phyloP scores from a whole-genome alignment of 2,888 invertebrate species.

The Eupeodes luniger region DNA sequence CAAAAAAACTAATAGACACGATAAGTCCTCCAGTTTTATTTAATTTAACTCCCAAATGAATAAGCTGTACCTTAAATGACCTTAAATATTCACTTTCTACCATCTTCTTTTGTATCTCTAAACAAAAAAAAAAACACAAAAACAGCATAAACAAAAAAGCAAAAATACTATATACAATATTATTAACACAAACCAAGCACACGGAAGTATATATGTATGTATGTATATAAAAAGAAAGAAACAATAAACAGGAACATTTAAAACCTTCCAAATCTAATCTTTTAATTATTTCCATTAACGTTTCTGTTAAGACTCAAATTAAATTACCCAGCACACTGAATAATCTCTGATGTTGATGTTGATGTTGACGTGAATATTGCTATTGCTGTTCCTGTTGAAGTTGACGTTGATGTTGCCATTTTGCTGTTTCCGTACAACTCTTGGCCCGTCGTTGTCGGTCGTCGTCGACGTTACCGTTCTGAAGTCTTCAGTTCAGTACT shows the following conservation, averaged over 20 bases:
- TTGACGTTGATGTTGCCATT: too few species aligned
- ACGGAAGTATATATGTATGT: background rate
- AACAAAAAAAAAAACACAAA: too few species aligned
- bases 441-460: too few species aligned
- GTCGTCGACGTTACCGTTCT: too few species aligned
- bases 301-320: conserved; percentile 53
- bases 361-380: background rate
- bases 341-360: conserved; percentile 51
- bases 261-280: conserved; percentile 60
- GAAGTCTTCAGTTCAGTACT: too few species aligned
- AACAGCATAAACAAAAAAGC: background rate
- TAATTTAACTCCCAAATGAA: conserved; percentile 6
- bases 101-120: too few species aligned
- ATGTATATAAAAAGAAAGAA: background rate
- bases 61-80: background rate
- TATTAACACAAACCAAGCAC: background rate
- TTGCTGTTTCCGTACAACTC: too few species aligned
- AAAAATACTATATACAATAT: background rate
- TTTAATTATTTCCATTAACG: conserved; percentile 64
- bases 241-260: conserved; percentile 47
- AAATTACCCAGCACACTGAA: conserved; percentile 65
- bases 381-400: background rate
- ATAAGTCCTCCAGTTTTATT: conserved; percentile 1
- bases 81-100: background rate
- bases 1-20: background rate